Evolutionary conservation across 2,888 invertebrate species (phyloP), one percentile per base, ranked within the genome.

Genomic region (Oligia strigilis): DNA sequence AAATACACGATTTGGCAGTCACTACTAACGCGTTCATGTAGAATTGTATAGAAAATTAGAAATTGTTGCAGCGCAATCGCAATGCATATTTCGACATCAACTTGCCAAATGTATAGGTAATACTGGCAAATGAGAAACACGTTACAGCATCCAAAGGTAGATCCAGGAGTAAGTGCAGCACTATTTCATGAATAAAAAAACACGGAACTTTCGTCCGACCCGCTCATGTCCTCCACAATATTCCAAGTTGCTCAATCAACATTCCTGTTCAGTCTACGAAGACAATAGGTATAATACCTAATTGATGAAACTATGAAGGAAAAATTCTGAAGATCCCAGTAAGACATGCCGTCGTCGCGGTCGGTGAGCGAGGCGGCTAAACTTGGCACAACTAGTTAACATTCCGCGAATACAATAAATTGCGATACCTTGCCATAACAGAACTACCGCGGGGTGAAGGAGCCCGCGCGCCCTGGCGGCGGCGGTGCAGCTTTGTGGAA

Each of bases 351-450:
- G 65, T 36, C 40, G 73, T 36, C n/a, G n/a, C n/a, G n/a, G n/a
- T n/a, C 40, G 73, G 40, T 40, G 58, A 69, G 67, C 65, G 67
- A 52, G 66, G 75, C 67, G 64, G 71, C 76, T 46, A 58, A 55
- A 79, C 62, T 80, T 74, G 74, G 77, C 58, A 46, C 73, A 80
- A 75, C 83, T 79, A 80, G 82, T 81, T 81, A 77, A 76, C 77
- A 88, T 86, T 82, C 79, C 75, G 17, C 23, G 69, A 81, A 80
- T 75, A 81, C 73, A 77, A 78, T 73, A 81, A 80, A 85, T 81
- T 76, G 75, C 76, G 74, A 43, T 79, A 75, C 52, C 81, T 74
- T 46, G 73, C 74, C 76, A 65, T 77, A 75, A 77, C 70, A 73
- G 62, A 69, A 74, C 74, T 70, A 49, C 43, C 62, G 6, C 14